phyloP scores from a whole-genome alignment of 2,888 invertebrate genomes.

The Cryptophagus acutangulus region DNA sequence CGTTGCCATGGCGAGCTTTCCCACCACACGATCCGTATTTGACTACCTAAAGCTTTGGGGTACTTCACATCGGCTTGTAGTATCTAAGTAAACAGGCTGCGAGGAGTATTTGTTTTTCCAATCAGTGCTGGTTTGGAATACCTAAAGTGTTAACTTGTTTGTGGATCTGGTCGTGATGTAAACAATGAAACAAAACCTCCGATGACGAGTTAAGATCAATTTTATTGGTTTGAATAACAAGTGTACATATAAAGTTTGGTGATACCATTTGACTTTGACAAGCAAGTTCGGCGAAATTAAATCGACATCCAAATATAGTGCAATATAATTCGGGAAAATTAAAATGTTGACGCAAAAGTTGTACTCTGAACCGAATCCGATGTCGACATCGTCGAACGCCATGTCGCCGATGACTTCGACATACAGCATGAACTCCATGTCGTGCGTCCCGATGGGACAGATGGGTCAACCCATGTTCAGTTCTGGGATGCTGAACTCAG shows the following conservation, averaged over 20 bases:
- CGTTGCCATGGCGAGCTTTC: constrained; percentile 40
- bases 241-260: constrained; percentile 18
- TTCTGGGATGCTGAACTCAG: constrained; percentile 48
- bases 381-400: constrained; percentile 62
- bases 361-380: constrained; percentile 67
- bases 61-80: constrained; percentile 51
- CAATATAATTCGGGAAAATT: constrained; percentile 5
- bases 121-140: constrained; percentile 53
- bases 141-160: constrained; percentile 51
- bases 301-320: neutral
- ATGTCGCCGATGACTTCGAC: constrained; percentile 74
- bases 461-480: constrained; percentile 56
- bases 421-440: constrained; percentile 77
- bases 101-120: constrained; percentile 55
- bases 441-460: constrained; percentile 62
- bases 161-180: constrained; percentile 50
- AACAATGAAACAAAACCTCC: constrained; percentile 51
- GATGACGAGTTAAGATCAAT: constrained; percentile 48
- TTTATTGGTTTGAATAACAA: constrained; percentile 38
- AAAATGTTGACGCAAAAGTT: constrained; percentile 64
- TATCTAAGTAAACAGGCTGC: constrained; percentile 52
- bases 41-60: constrained; percentile 51
- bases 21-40: constrained; percentile 45
- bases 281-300: constrained; percentile 10
- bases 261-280: constrained; percentile 11